Evolutionary conservation across 2,888 invertebrate species (phyloP).

Genomic region (Watsonalla binaria): DNA sequence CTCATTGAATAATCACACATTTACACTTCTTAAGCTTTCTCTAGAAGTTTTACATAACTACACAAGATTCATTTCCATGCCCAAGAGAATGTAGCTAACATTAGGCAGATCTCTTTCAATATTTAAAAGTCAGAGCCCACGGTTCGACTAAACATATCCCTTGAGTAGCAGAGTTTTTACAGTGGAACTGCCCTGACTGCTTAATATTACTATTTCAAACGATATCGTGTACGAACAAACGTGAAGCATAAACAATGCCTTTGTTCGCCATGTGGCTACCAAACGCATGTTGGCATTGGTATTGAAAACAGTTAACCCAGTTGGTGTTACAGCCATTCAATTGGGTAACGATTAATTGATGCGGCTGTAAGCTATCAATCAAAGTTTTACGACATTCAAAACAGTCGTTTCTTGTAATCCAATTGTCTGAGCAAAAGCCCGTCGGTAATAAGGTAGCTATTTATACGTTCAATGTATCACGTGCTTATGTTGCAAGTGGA

Average conservation of each 20-base stretch:
- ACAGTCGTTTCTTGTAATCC: slow-evolving; percentile 60
- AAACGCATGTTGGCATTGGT: slow-evolving; percentile 37
- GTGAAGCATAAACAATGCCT: slow-evolving; percentile 2
- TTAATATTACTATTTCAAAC: too few species aligned
- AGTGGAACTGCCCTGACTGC: too few species aligned
- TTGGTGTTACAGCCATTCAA: slow-evolving; percentile 40
- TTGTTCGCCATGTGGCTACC: slow-evolving; percentile 20
- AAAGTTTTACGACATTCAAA: slow-evolving; percentile 66
- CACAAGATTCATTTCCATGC: too few species aligned
- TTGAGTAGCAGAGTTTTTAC: too few species aligned
- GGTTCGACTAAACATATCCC: too few species aligned
- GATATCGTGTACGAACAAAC: slow-evolving; percentile 28
- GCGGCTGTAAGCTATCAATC: slow-evolving; percentile 71
- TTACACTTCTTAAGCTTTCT: too few species aligned
- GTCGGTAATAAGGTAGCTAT: slow-evolving; percentile 38
- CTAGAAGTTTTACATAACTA: too few species aligned
- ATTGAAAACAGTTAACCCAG: slow-evolving; percentile 65
- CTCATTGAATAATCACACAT: not conserved
- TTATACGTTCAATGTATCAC: slow-evolving; percentile 13
- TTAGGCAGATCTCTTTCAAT: too few species aligned
- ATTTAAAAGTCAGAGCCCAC: too few species aligned
- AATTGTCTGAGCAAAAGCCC: slow-evolving; percentile 52
- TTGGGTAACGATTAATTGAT: slow-evolving; percentile 60
- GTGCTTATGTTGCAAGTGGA: not conserved
- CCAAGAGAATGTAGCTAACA: too few species aligned